These are phyloP conservation scores for Aplysina aerophoba DNA, from an alignment of 37 sponge, comb jelly and placozoan genomes.

Conservation along the genomic window DNA sequence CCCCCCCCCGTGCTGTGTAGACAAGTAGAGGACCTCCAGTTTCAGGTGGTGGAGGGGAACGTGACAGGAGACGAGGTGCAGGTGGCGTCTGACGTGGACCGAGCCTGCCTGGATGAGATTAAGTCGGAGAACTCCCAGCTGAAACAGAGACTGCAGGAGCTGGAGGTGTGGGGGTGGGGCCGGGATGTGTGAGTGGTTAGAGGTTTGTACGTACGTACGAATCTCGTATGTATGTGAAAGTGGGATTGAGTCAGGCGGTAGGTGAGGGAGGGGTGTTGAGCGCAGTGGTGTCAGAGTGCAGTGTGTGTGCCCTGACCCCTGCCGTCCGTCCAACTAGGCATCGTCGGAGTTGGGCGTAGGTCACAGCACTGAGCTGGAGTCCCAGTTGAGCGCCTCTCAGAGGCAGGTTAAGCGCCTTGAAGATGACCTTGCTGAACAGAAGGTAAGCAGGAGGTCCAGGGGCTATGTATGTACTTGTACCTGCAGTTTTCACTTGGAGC, in stretches of 20 bases:
- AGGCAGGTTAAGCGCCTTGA: background rate
- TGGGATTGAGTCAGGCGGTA: background rate
- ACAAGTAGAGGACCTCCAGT: constrained; percentile 79
- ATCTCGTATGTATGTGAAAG: too few species aligned
- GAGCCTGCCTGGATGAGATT: background rate
- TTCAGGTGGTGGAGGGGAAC: constrained; percentile 68
- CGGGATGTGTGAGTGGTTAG: background rate
- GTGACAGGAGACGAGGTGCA: constrained; percentile 66
- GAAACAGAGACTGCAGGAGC: background rate
- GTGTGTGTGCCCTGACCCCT: background rate
- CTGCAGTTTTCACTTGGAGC: too few species aligned
- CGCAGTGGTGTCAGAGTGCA: background rate
- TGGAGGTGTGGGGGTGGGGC: background rate
- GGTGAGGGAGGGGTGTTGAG: constrained; percentile 16
- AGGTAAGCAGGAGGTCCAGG: too few species aligned
- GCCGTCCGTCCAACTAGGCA: too few species aligned
- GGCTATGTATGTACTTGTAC: too few species aligned
- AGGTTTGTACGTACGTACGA: background rate
- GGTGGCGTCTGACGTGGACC: constrained; percentile 12
- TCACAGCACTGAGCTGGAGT: background rate
- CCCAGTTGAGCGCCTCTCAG: background rate
- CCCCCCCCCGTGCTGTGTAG: constrained; percentile 35
- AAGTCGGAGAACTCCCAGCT: background rate
- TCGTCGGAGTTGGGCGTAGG: background rate
- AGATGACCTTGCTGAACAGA: constrained; percentile 1